Evolutionary conservation across 2,888 invertebrate genomes (phyloP).

Genomic region (Theretra japonica): DNA sequence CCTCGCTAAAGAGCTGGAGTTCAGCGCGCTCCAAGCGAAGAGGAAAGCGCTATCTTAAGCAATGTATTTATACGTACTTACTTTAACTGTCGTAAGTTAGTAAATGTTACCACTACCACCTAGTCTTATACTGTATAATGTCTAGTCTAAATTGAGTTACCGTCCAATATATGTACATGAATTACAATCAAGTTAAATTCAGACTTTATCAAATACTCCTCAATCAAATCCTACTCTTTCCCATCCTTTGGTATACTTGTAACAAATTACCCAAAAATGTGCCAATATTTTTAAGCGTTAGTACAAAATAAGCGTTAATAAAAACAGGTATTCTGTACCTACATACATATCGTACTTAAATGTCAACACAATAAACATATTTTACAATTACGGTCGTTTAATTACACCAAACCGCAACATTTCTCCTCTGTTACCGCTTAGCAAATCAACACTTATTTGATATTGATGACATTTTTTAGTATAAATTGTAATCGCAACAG

Average conservation of each 20-base stretch:
- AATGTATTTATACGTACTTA: not conserved
- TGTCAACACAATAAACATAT: conserved; percentile 34
- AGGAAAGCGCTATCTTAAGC: conserved; percentile 12
- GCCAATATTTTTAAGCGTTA: not conserved
- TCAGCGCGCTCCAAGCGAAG: conserved; percentile 41
- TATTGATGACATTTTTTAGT: conserved; percentile 46
- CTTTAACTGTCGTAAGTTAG: conserved; percentile 16
- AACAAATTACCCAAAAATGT: not conserved
- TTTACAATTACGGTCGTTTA: conserved; percentile 32
- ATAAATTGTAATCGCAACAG: conserved; percentile 44
- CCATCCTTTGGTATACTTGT: not conserved
- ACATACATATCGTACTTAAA: conserved; percentile 37
- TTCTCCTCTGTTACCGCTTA: conserved; percentile 34
- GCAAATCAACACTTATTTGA: conserved; percentile 37
- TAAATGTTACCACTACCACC: conserved; percentile 16
- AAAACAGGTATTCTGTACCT: conserved; percentile 1
- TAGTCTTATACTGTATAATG: conserved; percentile 39
- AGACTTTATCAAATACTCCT: not conserved
- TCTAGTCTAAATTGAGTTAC: conserved; percentile 51
- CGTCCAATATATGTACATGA: conserved; percentile 24
- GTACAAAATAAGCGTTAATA: not conserved
- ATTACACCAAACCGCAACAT: conserved; percentile 42
- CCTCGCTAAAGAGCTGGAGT: conserved; percentile 60
- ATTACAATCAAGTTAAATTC: not conserved
- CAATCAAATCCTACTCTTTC: not conserved